Base-by-base conservation (phyloP, 2,888 invertebrate genomes). In the Drosophila demipolita region DNA sequence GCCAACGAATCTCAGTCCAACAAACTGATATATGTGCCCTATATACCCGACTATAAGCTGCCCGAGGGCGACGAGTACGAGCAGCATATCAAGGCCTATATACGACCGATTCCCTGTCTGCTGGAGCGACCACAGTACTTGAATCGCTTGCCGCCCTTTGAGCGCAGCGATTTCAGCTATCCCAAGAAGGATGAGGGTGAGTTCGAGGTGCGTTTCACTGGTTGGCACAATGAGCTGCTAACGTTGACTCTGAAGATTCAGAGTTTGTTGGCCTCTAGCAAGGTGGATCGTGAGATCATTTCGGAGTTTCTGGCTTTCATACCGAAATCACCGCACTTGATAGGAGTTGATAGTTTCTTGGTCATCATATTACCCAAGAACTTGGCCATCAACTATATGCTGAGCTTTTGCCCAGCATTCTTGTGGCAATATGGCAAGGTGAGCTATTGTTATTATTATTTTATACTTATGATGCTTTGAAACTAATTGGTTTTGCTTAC, bases 371-470 rank as follows among this genome's bases (percentile, higher is more conserved):
- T 94, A 88, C 92, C 93, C 42, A 92, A 94, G 78, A 93, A 94
- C 78, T 93, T 95, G 90, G 94, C 94, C 53, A 93, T 95, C 2
- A 91, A 93, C 66, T 93, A 95, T 78, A 91, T 96, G 78, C 92
- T 95, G 36, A 94, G 95, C 38, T 94, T 94, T 65, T 95, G 95
- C 78, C 95, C 96, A 0, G 94, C 94, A 78, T 95, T 94, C 83
- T 90, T 96, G 36, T 92, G 95, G 76, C 95, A 95, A 66, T 96
- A 95, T 90, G 95, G 95, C 54, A 95, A 95, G 94, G 96, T 95
- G 90, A 89, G 74, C 53, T 36, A 4, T 20, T 11, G 6, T n/a
- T 1, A 29, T 29, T 29, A 29, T 29, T 29, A 29, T 53, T 23
- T 17, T 33, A 15, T 3, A 35, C 11, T 26, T 32, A 12, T 20